These are phyloP conservation scores for Otis tarda DNA, from an alignment of 2,113 vertebrate species.

Conservation along the genomic window DNA sequence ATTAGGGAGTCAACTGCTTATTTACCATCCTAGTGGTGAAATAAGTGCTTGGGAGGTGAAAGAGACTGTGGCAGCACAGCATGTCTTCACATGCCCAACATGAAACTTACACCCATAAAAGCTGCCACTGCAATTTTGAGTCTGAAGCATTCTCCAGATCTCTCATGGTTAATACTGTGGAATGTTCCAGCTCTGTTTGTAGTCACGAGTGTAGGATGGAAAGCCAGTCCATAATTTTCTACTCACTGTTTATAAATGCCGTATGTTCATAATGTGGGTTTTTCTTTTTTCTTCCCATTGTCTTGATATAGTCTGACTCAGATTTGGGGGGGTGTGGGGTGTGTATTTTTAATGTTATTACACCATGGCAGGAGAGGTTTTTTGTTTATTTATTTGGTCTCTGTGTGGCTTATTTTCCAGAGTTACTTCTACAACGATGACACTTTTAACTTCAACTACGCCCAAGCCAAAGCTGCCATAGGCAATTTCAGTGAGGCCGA, in stretches of 20 bases:
- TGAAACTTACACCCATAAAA: conserved; percentile 40
- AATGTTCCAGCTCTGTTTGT: conserved; percentile 38
- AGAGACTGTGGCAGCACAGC: not conserved
- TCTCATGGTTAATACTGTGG: conserved; percentile 16
- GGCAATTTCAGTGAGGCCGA: conserved; percentile 93
- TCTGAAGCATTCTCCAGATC: conserved; percentile 13
- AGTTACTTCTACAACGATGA: conserved; percentile 97
- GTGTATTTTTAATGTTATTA: not conserved
- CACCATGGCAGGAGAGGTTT: not conserved
- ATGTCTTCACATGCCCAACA: conserved; percentile 20
- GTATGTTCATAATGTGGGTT: not conserved
- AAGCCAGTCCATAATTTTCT: conserved; percentile 52
- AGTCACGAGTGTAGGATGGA: conserved; percentile 1
- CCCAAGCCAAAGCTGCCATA: conserved; percentile 93
- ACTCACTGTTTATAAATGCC: conserved; percentile 42
- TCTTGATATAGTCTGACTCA: not conserved
- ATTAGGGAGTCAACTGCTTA: not conserved
- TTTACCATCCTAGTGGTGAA: not conserved
- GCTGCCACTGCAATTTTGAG: conserved; percentile 38
- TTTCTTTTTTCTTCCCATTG: conserved; percentile 11
- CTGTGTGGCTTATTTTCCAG: conserved; percentile 74
- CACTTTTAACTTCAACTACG: conserved; percentile 97
- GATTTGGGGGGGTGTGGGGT: rapidly evolving
- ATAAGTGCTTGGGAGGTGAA: not conserved
- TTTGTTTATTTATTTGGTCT: conserved; percentile 3